Conservation (phyloP, 2,797 vertebrate species). For the Sphenopsis melanotis region DNA sequence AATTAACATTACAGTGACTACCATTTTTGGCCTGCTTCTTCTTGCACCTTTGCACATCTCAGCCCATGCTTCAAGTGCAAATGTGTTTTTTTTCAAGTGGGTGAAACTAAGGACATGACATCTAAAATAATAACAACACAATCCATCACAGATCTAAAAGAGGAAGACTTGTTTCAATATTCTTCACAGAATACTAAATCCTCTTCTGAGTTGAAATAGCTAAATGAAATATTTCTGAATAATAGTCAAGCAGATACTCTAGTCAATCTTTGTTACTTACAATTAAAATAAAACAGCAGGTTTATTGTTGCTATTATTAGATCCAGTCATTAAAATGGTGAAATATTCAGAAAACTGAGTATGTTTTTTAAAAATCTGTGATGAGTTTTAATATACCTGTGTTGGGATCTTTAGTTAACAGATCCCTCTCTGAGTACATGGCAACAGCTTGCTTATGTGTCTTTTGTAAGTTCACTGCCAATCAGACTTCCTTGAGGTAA, state of each 20-base stretch:
- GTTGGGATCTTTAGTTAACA: background rate
- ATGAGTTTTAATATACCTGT: background rate
- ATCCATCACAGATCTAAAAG: background rate
- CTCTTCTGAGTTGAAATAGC: background rate
- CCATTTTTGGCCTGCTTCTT: background rate
- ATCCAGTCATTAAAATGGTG: background rate
- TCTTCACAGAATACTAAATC: background rate
- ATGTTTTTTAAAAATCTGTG: background rate
- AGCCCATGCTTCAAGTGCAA: background rate
- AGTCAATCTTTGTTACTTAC: background rate
- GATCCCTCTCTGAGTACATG: background rate
- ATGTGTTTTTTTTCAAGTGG: background rate
- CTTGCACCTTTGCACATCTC: background rate
- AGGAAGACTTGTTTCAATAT: background rate
- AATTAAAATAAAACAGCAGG: background rate
- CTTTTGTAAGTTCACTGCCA: background rate
- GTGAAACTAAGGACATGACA: background rate
- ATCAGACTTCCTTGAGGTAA: background rate
- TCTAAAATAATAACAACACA: background rate
- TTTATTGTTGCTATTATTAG: background rate
- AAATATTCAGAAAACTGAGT: background rate
- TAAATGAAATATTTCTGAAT: background rate
- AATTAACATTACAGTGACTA: background rate
- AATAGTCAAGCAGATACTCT: background rate
- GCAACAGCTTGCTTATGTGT: background rate